Percentiles rank a stretch among this genome's conserved stretches.
Evolutionary conservation across 2,888 invertebrate genomes (phyloP).

Genomic region (Drosophila mimica): DNA sequence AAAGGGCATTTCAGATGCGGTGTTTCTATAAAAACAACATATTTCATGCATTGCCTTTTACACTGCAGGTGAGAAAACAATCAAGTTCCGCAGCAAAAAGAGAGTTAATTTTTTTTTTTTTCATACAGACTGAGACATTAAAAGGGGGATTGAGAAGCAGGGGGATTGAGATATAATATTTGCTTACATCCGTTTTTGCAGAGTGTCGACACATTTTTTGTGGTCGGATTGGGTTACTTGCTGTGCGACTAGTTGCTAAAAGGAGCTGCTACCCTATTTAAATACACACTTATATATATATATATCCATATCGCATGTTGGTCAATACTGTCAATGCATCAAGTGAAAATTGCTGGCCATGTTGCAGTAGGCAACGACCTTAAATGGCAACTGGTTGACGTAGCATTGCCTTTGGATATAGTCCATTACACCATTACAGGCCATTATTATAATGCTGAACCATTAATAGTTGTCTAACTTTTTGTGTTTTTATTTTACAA

Average conservation of each 20-base stretch:
- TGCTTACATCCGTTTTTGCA: conserved; percentile 67
- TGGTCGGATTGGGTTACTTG: conserved; percentile 51
- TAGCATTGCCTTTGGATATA: conserved; percentile 69
- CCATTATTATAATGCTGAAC: conserved; percentile 74
- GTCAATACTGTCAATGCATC: conserved; percentile 69
- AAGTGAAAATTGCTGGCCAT: conserved; percentile 76
- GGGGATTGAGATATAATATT: conserved; percentile 33
- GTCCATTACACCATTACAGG: conserved; percentile 63
- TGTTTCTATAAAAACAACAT: not conserved
- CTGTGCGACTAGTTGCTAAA: conserved; percentile 42
- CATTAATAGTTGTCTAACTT: conserved; percentile 59
- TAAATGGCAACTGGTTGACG: conserved; percentile 72
- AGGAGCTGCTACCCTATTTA: conserved; percentile 45
- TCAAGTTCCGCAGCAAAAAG: conserved; percentile 45
- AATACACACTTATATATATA: not conserved
- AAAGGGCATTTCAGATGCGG: conserved; percentile 23
- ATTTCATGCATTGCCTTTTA: not conserved
- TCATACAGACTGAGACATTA: conserved; percentile 3
- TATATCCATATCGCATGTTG: conserved; percentile 42
- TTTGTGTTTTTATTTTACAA: conserved; percentile 17
- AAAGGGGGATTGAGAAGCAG: conserved; percentile 1
- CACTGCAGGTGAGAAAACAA: conserved; percentile 52
- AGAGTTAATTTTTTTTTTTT: conserved; percentile 39
- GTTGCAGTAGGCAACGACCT: conserved; percentile 57
- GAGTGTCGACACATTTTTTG: conserved; percentile 58